Conservation (phyloP, 2,888 invertebrate genomes). For the Acleris sparsana region DNA sequence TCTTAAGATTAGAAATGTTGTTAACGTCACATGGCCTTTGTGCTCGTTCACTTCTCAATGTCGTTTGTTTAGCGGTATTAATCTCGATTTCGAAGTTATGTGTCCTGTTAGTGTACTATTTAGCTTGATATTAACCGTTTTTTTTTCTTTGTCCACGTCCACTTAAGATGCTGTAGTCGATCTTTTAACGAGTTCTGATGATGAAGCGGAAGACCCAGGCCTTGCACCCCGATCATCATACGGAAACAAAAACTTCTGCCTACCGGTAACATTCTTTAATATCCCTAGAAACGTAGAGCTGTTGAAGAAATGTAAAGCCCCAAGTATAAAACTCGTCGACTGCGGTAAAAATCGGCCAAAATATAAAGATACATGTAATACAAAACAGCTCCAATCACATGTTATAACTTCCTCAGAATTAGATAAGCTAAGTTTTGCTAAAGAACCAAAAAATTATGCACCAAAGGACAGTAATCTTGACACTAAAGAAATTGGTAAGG, state of each 20-base stretch:
- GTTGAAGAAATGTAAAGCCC: constrained; percentile 40
- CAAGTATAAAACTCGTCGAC: constrained; percentile 40
- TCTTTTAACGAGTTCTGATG: constrained; percentile 23
- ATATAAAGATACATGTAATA: neutral
- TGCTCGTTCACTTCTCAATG: too few species aligned
- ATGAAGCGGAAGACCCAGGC: constrained; percentile 8
- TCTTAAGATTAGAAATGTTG: too few species aligned
- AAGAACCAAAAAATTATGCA: too few species aligned
- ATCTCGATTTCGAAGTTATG: neutral
- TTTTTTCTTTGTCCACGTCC: constrained; percentile 4
- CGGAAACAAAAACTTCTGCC: constrained; percentile 26
- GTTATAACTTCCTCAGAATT: too few species aligned
- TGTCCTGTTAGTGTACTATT: neutral
- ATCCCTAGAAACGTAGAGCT: constrained; percentile 38
- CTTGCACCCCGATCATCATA: constrained; percentile 23
- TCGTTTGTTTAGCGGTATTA: too few species aligned
- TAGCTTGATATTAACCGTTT: constrained; percentile 30
- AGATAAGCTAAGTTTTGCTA: too few species aligned
- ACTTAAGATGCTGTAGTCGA: constrained; percentile 30
- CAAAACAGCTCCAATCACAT: too few species aligned
- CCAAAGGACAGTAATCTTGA: too few species aligned
- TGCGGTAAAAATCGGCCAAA: constrained; percentile 37
- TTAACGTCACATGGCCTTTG: too few species aligned
- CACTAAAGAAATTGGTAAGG: too few species aligned
- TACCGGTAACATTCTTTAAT: constrained; percentile 41